Percentiles rank a stretch among this genome's conserved stretches.
phyloP scores from a whole-genome alignment of 2,888 invertebrate genomes.

The Meiosimyza decipiens region DNA sequence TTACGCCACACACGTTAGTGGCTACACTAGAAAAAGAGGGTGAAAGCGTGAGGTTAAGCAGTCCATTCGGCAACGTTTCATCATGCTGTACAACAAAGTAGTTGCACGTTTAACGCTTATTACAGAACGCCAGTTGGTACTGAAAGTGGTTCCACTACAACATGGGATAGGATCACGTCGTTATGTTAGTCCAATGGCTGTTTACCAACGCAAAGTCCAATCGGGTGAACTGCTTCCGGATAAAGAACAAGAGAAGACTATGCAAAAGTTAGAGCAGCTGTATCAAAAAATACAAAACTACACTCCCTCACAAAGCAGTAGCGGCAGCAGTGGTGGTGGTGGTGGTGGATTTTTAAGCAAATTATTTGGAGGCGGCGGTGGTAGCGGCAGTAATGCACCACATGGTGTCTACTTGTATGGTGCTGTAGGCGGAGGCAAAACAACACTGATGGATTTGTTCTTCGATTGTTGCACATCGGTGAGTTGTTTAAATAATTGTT shows the following conservation, averaged over 20 bases:
- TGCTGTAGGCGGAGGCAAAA: slow-evolving; percentile 96
- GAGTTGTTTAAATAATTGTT: slow-evolving; percentile 35
- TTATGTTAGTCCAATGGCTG: slow-evolving; percentile 67
- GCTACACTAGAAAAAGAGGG: no score
- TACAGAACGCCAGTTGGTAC: slow-evolving; percentile 36
- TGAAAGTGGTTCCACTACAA: slow-evolving; percentile 28
- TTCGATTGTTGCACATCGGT: slow-evolving; percentile 78
- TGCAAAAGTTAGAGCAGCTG: slow-evolving; percentile 74
- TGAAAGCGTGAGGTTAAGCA: neutral
- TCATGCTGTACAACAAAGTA: slow-evolving; percentile 38
- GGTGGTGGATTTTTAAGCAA: slow-evolving; percentile 48
- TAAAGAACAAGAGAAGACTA: slow-evolving; percentile 78
- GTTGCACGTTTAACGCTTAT: slow-evolving; percentile 23
- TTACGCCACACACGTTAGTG: no score
- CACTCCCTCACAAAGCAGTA: slow-evolving; percentile 44
- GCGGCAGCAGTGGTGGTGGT: slow-evolving; percentile 12
- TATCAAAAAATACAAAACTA: slow-evolving; percentile 69
- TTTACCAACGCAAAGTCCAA: slow-evolving; percentile 72
- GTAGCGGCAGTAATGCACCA: slow-evolving; percentile 50
- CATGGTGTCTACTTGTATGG: slow-evolving; percentile 88
- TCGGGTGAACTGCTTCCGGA: slow-evolving; percentile 75
- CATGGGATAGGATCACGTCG: slow-evolving; percentile 50
- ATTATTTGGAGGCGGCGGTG: slow-evolving; percentile 41
- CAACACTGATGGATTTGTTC: slow-evolving; percentile 99
- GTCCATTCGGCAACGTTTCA: neutral